Conservation (phyloP, 2,797 vertebrate species). For the Clarias pachynema region DNA sequence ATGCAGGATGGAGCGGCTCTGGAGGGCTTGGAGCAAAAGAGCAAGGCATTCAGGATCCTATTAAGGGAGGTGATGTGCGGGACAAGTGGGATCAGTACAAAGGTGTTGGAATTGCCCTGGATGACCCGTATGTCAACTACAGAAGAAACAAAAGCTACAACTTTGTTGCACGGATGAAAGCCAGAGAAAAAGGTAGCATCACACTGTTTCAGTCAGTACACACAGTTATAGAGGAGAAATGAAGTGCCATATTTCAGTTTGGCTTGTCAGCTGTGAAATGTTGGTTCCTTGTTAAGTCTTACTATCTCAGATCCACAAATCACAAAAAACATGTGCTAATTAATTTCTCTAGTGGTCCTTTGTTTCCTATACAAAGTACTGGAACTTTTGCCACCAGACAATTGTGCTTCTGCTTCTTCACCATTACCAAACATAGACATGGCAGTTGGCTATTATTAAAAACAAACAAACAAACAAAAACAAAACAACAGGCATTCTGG, state of each 20-base stretch:
- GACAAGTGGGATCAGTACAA: constrained; percentile 99
- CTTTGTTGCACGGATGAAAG: constrained; percentile 98
- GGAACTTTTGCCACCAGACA: neutral
- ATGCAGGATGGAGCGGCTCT: constrained; percentile 83
- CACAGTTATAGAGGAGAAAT: neutral
- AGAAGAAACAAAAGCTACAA: constrained; percentile 97
- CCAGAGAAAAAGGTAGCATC: constrained; percentile 89
- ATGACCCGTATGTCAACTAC: constrained; percentile 97
- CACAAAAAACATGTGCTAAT: neutral
- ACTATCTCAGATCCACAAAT: neutral
- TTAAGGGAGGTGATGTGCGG: constrained; percentile 93
- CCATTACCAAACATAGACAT: neutral
- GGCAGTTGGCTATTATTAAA: neutral
- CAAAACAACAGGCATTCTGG: no score
- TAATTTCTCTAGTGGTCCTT: neutral
- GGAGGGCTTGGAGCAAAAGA: constrained; percentile 95
- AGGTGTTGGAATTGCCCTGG: constrained; percentile 92
- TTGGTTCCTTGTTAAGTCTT: neutral
- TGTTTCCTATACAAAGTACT: neutral
- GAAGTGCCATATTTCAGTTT: neutral
- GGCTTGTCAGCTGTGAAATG: neutral
- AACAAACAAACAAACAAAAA: no score
- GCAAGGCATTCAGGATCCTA: constrained; percentile 97
- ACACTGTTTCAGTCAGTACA: neutral
- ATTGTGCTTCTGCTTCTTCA: neutral